Evolutionary conservation across 2,797 vertebrate genomes (phyloP), one percentile per base, ranked within the genome.

Genomic region (Tiaroga cobitis): DNA sequence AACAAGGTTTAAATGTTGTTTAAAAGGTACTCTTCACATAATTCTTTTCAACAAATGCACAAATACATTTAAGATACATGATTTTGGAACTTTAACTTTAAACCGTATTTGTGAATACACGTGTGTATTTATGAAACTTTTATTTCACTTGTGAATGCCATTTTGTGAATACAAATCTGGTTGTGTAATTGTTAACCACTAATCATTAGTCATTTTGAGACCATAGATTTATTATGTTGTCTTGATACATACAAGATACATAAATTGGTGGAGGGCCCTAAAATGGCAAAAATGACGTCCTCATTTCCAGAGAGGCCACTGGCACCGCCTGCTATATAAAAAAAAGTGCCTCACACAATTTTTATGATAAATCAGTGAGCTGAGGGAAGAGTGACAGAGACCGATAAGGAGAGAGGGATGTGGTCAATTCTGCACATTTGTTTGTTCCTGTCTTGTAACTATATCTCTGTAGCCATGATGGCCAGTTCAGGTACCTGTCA

Each of bases 381-480:
- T 19, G 37, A 65, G n/a, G 43, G 16, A 29, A 39, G 72, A 11
- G 13, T 5, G 61, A 59, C 11, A 80, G 43, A 61, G 77, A 34
- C 5, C 2, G 3, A 82, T 2, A 39, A n/a, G n/a, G n/a, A 87
- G 26, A 68, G 41, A 69, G 80, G 67, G 49, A 94, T 93, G 92
- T 61, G 51, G 69, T 3, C 80, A 26, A 54, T 78, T 86, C 46
- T 51, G 77, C 54, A 56, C 5, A 39, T 70, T 81, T 81, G 24
- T 11, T 69, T 85, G 46, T 84, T 61, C 34, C 69, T 91, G 16
- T 79, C 83, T 2, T 34, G 87, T 37, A 49, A 19, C 13, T 85
- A 63, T 75, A 86, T 73, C 34, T 81, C 29, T 63, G 61, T 37
- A 63, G 67, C 54, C n/a, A 19, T 26, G 29, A 56, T 43, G 16